These are phyloP conservation scores for Tachina grossa DNA, from an alignment of 2,888 invertebrate genomes.

Conservation along the genomic window DNA sequence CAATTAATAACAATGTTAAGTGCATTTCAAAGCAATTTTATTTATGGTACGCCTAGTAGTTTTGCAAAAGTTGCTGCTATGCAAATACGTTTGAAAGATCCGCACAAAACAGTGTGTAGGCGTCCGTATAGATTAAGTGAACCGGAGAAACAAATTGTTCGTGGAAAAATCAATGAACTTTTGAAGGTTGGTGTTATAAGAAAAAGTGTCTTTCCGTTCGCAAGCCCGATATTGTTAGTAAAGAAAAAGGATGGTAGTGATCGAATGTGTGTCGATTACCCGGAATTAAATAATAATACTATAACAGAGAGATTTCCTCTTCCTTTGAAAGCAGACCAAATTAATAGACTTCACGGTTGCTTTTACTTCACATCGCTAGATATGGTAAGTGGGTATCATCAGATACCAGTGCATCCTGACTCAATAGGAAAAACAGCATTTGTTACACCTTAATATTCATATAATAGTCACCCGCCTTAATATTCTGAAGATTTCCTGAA, in stretches of 20 bases:
- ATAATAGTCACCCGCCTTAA: too few species aligned
- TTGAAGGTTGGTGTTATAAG: slow-evolving; percentile 4
- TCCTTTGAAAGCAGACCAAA: background rate
- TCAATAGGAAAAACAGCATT: background rate
- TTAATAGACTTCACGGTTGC: background rate
- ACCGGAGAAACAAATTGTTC: slow-evolving; percentile 17
- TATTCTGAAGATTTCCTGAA: too few species aligned
- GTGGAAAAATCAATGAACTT: slow-evolving; percentile 13
- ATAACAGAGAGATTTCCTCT: background rate
- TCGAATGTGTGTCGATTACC: background rate
- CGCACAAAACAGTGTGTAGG: background rate
- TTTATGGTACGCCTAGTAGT: too few species aligned
- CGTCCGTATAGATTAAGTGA: slow-evolving; percentile 8
- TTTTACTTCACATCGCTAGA: background rate
- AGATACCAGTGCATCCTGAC: background rate
- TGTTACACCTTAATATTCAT: too few species aligned
- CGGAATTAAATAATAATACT: slow-evolving; percentile 6
- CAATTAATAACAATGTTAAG: too few species aligned
- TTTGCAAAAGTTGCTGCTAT: background rate
- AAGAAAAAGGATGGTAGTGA: background rate
- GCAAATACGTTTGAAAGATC: background rate
- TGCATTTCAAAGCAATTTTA: too few species aligned
- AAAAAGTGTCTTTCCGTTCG: background rate
- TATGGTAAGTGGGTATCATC: slow-evolving; percentile 2
- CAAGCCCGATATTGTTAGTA: background rate